Evolutionary conservation across 2,888 invertebrate genomes (phyloP).

Genomic region (Caenorhabditis sp.): DNA sequence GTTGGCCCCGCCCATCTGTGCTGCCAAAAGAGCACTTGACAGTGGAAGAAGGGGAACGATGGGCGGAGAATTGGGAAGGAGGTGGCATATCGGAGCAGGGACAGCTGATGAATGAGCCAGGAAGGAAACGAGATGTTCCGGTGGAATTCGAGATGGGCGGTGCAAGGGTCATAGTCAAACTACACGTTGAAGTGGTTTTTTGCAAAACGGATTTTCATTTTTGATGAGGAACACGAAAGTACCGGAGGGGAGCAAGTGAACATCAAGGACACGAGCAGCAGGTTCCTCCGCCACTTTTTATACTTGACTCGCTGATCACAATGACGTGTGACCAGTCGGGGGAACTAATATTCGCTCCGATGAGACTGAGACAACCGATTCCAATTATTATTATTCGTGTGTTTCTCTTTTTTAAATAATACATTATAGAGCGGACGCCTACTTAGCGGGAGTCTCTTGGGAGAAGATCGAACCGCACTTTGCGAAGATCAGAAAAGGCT

Average conservation of each 20-base stretch:
- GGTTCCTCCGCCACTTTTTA: not conserved
- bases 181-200: slow-evolving; percentile 11
- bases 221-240: slow-evolving; percentile 22
- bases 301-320: not conserved
- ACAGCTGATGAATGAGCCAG: slow-evolving; percentile 34
- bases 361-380: not conserved
- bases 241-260: not conserved
- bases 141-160: not conserved
- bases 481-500: not conserved
- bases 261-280: not conserved
- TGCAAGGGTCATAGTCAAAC: not conserved
- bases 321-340: not conserved
- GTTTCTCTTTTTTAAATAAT: not conserved
- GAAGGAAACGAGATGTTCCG: not conserved
- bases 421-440: not conserved
- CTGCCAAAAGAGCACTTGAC: slow-evolving; percentile 47
- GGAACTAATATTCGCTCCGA: not conserved
- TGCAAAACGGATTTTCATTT: slow-evolving; percentile 25
- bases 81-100: not conserved
- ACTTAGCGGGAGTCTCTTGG: not conserved
- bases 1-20: slow-evolving; percentile 28
- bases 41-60: slow-evolving; percentile 10
- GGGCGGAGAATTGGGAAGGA: slow-evolving; percentile 11
- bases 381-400: slow-evolving; percentile 3
- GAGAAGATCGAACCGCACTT: not conserved